Evolutionary conservation across 2,113 vertebrate species (phyloP).

Genomic region (Bombycilla garrulus): DNA sequence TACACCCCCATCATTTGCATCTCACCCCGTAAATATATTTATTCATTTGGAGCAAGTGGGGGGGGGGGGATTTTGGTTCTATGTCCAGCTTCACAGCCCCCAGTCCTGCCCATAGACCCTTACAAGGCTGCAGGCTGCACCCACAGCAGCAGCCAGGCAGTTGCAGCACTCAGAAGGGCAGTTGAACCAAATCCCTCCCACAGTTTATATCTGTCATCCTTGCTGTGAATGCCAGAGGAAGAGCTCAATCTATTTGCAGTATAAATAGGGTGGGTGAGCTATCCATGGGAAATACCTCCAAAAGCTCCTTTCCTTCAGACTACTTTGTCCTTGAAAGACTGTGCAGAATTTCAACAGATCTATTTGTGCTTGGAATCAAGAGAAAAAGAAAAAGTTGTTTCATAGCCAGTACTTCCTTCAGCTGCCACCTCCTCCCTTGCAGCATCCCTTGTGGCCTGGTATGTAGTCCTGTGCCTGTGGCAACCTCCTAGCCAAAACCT

Average conservation of each 20-base stretch:
- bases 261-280: neutral
- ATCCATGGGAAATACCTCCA: neutral
- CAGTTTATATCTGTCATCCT: neutral
- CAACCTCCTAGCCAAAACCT: neutral
- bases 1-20: neutral
- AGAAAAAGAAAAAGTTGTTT: neutral
- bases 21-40: rapidly evolving
- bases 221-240: neutral
- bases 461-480: neutral
- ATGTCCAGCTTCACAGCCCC: rapidly evolving
- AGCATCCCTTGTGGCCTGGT: rapidly evolving
- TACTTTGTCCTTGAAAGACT: neutral
- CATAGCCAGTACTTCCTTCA: neutral
- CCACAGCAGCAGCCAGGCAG: neutral
- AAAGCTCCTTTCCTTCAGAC: neutral
- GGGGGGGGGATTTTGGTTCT: neutral
- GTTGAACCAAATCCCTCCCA: neutral
- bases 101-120: neutral
- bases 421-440: neutral
- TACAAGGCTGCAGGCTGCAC: neutral
- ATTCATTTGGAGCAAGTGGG: rapidly evolving
- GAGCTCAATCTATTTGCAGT: neutral
- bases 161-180: neutral
- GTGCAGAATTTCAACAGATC: neutral
- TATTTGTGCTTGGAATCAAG: neutral